Percentiles rank a stretch among this genome's conserved stretches.
phyloP scores from a whole-genome alignment of 2,888 invertebrate species.

The Spilosoma lubricipeda region DNA sequence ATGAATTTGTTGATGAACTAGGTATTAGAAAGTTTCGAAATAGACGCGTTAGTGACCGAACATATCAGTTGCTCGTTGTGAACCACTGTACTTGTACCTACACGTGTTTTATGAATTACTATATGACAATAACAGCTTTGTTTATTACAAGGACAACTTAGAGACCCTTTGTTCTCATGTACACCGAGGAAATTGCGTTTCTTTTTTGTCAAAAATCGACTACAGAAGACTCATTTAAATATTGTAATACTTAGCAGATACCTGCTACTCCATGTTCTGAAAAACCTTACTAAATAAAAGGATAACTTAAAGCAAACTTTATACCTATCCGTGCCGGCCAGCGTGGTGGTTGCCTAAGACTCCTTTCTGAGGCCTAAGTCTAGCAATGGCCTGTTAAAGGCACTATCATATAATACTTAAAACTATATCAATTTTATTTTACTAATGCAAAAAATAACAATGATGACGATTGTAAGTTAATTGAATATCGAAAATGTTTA shows the following conservation, averaged over 20 bases:
- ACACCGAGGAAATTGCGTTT: constrained; percentile 3
- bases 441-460: no score
- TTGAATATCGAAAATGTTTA: no score
- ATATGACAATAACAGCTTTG: constrained; percentile 33
- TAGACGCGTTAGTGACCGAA: constrained; percentile 80
- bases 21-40: constrained; percentile 85
- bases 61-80: constrained; percentile 52
- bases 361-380: no score
- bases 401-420: neutral
- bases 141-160: constrained; percentile 1
- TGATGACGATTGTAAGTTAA: no score
- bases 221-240: no score
- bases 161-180: constrained; percentile 4
- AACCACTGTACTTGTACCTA: constrained; percentile 28
- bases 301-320: no score
- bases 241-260: neutral
- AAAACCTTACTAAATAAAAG: no score
- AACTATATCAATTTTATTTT: no score
- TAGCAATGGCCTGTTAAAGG: no score
- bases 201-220: neutral
- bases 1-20: constrained; percentile 87
- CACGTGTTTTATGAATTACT: constrained; percentile 55
- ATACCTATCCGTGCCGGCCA: no score
- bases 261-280: neutral
- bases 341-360: no score